Percentiles rank a stretch among this genome's conserved stretches.
phyloP scores from a whole-genome alignment of 92 coral and sea anemone genomes.

The Umimayanthus kanabou region DNA sequence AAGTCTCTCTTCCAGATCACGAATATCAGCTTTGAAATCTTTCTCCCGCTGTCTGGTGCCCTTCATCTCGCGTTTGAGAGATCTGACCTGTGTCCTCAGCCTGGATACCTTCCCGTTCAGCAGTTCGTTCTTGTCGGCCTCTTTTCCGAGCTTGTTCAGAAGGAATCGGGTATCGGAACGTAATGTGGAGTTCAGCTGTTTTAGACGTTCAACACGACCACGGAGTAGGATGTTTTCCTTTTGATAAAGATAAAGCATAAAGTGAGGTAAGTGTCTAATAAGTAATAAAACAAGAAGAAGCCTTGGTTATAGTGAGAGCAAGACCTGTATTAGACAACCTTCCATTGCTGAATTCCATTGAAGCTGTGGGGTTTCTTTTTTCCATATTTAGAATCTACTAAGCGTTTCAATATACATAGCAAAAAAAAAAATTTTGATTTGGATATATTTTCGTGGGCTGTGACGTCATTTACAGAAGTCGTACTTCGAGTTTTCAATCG shows the following conservation, averaged over 20 bases:
- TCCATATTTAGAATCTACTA: too few species aligned
- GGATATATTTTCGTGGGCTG: too few species aligned
- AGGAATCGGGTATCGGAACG: constrained; percentile 29
- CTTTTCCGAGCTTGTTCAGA: not conserved
- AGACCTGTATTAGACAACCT: too few species aligned
- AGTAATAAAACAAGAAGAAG: too few species aligned
- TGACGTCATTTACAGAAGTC: too few species aligned
- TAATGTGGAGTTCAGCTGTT: constrained; percentile 41
- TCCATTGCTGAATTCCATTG: too few species aligned
- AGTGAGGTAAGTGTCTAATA: too few species aligned
- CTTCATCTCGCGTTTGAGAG: constrained; percentile 8
- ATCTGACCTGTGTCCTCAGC: constrained; percentile 5
- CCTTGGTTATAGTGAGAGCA: too few species aligned
- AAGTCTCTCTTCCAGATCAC: not conserved
- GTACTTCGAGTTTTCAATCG: too few species aligned
- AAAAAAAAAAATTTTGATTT: too few species aligned
- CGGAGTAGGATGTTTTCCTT: constrained; percentile 21
- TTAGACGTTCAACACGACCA: constrained; percentile 34
- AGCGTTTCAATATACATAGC: too few species aligned
- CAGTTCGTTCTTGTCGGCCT: not conserved
- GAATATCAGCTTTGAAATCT: not conserved
- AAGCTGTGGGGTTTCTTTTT: too few species aligned
- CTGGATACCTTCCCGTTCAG: not conserved
- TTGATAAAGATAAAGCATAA: not conserved
- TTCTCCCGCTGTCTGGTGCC: not conserved